These are phyloP conservation scores for Littorina saxatilis DNA, from an alignment of 1,140 invertebrate species.

Conservation along the genomic window DNA sequence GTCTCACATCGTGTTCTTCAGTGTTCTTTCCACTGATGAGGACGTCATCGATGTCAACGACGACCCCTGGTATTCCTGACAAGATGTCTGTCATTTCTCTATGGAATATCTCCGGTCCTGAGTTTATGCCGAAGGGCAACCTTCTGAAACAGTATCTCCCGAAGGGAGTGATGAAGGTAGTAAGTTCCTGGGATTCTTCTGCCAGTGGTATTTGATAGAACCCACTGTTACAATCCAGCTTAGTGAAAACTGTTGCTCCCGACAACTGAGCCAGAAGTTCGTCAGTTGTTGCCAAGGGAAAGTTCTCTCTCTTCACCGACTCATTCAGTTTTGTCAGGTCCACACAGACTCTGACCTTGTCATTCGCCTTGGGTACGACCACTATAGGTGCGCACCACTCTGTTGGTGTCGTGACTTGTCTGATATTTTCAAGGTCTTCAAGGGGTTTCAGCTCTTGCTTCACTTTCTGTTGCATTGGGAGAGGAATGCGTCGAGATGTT, in stretches of 20 bases:
- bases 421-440: not conserved
- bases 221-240: slow-evolving; percentile 5
- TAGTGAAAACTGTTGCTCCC: not conserved
- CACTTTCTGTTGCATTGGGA: not conserved
- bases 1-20: not conserved
- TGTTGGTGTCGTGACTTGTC: not conserved
- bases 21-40: not conserved
- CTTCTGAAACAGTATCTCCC: not conserved
- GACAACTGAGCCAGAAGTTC: not conserved
- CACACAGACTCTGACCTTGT: not conserved
- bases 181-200: not conserved
- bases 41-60: not conserved
- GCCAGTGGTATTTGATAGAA: not conserved
- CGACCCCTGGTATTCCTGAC: not conserved
- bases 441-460: not conserved
- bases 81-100: not conserved
- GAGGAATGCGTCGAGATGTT: not conserved
- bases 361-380: not conserved
- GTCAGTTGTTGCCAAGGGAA: not conserved
- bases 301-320: not conserved
- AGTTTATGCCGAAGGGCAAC: not conserved
- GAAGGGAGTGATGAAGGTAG: not conserved
- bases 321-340: not conserved
- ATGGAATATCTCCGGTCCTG: not conserved
- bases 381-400: slow-evolving; percentile 2